phyloP scores from a whole-genome alignment of 2,113 vertebrate species.

The Salminus brasiliensis region DNA sequence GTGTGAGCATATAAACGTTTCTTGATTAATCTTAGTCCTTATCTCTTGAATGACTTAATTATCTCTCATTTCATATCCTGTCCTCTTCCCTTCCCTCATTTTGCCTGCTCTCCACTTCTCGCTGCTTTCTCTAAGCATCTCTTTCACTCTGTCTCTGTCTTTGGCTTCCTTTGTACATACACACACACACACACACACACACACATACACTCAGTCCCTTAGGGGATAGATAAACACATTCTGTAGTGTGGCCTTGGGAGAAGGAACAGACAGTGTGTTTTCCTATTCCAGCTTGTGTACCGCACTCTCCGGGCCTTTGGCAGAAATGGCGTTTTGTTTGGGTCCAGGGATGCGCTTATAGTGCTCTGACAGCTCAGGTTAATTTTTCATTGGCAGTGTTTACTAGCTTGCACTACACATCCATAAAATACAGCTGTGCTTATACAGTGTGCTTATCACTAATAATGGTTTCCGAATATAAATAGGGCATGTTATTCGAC shows the following conservation, averaged over 20 bases:
- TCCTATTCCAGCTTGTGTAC: slow-evolving; percentile 22
- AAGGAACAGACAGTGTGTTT: slow-evolving; percentile 40
- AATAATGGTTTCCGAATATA: too few species aligned
- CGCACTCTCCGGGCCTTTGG: slow-evolving; percentile 27
- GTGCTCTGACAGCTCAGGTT: not conserved
- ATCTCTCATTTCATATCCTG: not conserved
- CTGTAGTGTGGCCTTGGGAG: slow-evolving; percentile 32
- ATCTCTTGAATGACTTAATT: not conserved
- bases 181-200: not conserved
- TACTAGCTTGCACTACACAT: not conserved
- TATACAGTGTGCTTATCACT: too few species aligned
- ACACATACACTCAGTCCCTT: not conserved
- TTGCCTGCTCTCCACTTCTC: not conserved
- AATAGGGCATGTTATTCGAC: too few species aligned
- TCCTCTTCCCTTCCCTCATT: not conserved
- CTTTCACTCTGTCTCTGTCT: slow-evolving; percentile 16
- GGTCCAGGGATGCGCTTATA: slow-evolving; percentile 14
- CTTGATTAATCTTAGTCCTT: not conserved
- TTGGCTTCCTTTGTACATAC: not conserved
- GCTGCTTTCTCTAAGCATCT: not conserved
- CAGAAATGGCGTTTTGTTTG: slow-evolving; percentile 35
- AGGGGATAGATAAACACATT: slow-evolving; percentile 40
- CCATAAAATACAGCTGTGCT: too few species aligned
- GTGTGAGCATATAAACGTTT: too few species aligned
- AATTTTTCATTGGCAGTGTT: not conserved